A percentile compares a stretch with the other conserved stretches of the same genome.
These are phyloP conservation scores for Sipha maydis DNA, from an alignment of 2,888 invertebrate genomes.

Conservation along the genomic window DNA sequence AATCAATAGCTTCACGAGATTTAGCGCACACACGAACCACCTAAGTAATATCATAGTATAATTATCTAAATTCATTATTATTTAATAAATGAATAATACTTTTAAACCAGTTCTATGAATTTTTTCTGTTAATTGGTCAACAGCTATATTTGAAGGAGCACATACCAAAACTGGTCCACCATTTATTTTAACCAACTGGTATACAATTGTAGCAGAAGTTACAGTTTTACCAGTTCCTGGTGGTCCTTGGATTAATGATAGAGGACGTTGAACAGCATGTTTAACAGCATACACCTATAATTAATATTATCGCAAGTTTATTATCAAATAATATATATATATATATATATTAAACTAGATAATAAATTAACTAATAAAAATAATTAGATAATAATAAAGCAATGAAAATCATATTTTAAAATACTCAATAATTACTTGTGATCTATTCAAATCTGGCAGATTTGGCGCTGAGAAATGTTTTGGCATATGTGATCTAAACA, in stretches of 20 bases:
- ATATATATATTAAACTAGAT: too few species aligned
- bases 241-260: constrained; percentile 96
- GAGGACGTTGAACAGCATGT: constrained; percentile 93
- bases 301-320: background rate
- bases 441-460: constrained; percentile 96
- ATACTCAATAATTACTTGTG: constrained; percentile 74
- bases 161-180: constrained; percentile 96
- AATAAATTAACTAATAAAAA: too few species aligned
- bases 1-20: constrained; percentile 97
- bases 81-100: constrained; percentile 68
- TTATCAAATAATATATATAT: too few species aligned
- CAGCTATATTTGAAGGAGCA: constrained; percentile 98
- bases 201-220: constrained; percentile 98
- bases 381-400: background rate
- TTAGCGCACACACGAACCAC: constrained; percentile 94
- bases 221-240: constrained; percentile 99
- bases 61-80: background rate
- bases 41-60: constrained; percentile 61
- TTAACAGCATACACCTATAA: constrained; percentile 94
- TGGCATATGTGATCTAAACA: constrained; percentile 90
- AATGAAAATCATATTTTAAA: background rate
- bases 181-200: constrained; percentile 94
- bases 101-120: constrained; percentile 97
- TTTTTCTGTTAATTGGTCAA: constrained; percentile 98
- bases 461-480: constrained; percentile 98